Base-by-base conservation (phyloP, 2,113 vertebrate genomes). In the Ariopsis seemanni region DNA sequence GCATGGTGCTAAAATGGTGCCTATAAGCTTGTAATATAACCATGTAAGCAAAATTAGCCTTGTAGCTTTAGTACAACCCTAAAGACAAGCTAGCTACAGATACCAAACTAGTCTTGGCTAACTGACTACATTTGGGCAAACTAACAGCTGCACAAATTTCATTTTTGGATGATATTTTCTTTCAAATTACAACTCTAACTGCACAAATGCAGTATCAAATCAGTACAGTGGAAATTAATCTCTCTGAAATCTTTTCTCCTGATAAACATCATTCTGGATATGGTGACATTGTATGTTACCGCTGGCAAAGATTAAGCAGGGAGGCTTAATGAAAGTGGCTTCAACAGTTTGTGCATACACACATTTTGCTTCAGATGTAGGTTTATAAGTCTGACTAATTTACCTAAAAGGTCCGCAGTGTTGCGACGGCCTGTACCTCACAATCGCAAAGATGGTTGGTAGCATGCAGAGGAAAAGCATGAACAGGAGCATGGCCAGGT, bases 401-500 rank as follows among this genome's bases (percentile, higher is more conserved):
- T 91, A 99, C 98, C 98, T 99, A 94, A 99, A 99, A 0, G 98
- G 98, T 42, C 98, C 98, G 0, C 98, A 99, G 90, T 94, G 96
- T 71, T 93, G 93, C 1, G 98, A 99, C 0, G 98, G 98, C 84
- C 96, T 95, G 53, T 99, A 99, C 67, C 96, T 94, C 22, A 96
- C 98, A 0, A 99, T 99, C 7, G 98, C 96, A 83, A 99, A 99
- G 89, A 99, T 94, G 7, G 98, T 99, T 27, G 98, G 98, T 62
- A 99, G 93, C 98, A 99, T 99, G 91, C 98, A 99, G 30, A 99
- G 92, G 86, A 99, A 99, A 1, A 99, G 92, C 98, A 99, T 99
- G 86, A 99, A 99, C 1, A 99, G 94, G 30, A 99, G 92, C 97
- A 97, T 99, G 0, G 97, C 96, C 93, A 99, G 88, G 92, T 99